A percentile compares a stretch with the other conserved stretches of the same genome.
Evolutionary conservation across 2,888 invertebrate species (phyloP).

Genomic region (Fabriciana adippe): DNA sequence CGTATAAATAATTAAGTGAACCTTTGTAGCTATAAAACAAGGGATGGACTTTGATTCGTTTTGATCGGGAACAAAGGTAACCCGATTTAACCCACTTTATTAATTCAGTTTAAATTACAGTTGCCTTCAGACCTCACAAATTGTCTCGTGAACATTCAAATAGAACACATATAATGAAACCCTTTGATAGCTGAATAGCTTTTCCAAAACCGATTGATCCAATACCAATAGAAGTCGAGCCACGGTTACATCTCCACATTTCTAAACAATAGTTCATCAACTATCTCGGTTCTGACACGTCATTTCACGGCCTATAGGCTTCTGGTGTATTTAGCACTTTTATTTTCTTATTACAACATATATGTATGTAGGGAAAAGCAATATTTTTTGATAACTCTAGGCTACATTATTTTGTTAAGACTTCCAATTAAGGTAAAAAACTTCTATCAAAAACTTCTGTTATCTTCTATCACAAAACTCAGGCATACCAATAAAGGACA

Average conservation of each 20-base stretch:
- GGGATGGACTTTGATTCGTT: slow-evolving; percentile 14
- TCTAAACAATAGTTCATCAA: slow-evolving; percentile 69
- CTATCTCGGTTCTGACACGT: slow-evolving; percentile 56
- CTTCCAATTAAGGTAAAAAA: no score
- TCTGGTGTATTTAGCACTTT: slow-evolving; percentile 67
- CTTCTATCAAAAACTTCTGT: no score
- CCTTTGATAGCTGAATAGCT: slow-evolving; percentile 35
- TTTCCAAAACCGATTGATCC: slow-evolving; percentile 49
- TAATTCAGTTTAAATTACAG: slow-evolving; percentile 31
- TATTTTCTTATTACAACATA: slow-evolving; percentile 53
- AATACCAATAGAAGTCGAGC: slow-evolving; percentile 41
- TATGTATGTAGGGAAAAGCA: slow-evolving; percentile 8
- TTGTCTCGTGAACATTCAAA: slow-evolving; percentile 33
- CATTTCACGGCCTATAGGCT: slow-evolving; percentile 66
- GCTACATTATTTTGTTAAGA: not conserved
- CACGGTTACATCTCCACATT: slow-evolving; percentile 50
- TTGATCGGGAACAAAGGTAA: slow-evolving; percentile 18
- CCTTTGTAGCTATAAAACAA: not conserved
- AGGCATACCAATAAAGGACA: no score
- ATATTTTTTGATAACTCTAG: not conserved
- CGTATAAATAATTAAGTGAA: slow-evolving; percentile 9
- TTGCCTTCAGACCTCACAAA: slow-evolving; percentile 16
- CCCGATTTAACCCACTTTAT: slow-evolving; percentile 21
- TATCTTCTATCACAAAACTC: no score
- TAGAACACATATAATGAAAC: slow-evolving; percentile 42